A percentile compares a stretch with the other conserved stretches of the same genome.
Evolutionary conservation across 2,113 vertebrate species (phyloP).

Genomic region (Parus major): DNA sequence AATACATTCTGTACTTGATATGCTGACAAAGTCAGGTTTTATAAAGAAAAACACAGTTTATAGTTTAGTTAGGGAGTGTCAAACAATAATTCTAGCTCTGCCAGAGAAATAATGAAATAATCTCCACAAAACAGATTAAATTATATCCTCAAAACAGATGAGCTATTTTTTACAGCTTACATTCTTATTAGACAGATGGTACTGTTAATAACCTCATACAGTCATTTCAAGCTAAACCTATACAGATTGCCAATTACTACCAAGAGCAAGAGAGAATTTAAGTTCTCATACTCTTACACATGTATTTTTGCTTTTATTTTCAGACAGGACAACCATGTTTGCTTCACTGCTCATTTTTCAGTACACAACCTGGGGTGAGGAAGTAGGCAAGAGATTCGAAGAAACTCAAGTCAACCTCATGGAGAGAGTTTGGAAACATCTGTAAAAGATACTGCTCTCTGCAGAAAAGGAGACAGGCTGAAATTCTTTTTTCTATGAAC

Average conservation of each 20-base stretch:
- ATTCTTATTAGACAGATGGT: not conserved
- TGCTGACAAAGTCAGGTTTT: not conserved
- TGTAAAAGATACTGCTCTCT: not conserved
- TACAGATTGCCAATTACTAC: not conserved
- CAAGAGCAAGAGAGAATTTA: not conserved
- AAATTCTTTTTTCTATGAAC: not conserved
- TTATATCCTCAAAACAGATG: not conserved
- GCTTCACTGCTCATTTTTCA: not conserved
- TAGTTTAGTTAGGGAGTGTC: not conserved
- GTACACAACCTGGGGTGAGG: not conserved
- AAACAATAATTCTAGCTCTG: not conserved
- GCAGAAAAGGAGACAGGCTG: not conserved
- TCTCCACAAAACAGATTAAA: not conserved
- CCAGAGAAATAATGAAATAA: not conserved
- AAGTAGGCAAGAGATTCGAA: not conserved
- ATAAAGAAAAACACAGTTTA: not conserved
- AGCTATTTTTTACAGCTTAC: not conserved
- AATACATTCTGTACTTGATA: not conserved
- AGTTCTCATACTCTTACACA: not conserved
- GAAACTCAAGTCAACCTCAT: not conserved
- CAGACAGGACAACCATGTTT: not conserved
- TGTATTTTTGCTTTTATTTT: not conserved
- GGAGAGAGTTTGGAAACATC: not conserved
- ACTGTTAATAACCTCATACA: not conserved
- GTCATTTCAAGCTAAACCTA: not conserved